These are phyloP conservation scores for Pseudotriccus pelzelni DNA, from an alignment of 2,797 vertebrate species.

Conservation along the genomic window DNA sequence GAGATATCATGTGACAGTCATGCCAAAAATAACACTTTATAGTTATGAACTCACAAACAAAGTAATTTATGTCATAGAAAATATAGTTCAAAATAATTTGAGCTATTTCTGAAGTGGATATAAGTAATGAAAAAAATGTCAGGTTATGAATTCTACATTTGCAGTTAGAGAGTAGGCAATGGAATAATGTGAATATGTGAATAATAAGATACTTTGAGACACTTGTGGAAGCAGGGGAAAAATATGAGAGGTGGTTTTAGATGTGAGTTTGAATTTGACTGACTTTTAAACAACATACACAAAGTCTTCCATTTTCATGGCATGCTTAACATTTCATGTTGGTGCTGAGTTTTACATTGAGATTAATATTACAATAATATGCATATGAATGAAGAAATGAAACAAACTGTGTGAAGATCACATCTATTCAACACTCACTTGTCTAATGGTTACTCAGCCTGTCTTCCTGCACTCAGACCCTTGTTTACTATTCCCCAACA, in stretches of 20 bases:
- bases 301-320: neutral
- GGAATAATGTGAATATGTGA: neutral
- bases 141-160: neutral
- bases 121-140: neutral
- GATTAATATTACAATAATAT: neutral
- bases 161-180: neutral
- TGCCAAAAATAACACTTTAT: constrained; percentile 32
- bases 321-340: constrained; percentile 27
- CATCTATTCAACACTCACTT: neutral
- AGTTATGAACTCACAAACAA: neutral
- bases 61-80: constrained; percentile 19
- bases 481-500: neutral
- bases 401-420: neutral
- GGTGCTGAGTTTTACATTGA: neutral
- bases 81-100: neutral
- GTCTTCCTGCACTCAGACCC: neutral
- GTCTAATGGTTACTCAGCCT: neutral
- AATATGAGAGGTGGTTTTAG: constrained; percentile 5
- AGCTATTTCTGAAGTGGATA: neutral
- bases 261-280: neutral
- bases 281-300: constrained; percentile 6
- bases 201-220: neutral
- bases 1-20: neutral
- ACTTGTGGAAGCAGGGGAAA: neutral
- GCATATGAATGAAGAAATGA: neutral